phyloP scores from a whole-genome alignment of 1,140 invertebrate genomes.

The Polyergus mexicanus region DNA sequence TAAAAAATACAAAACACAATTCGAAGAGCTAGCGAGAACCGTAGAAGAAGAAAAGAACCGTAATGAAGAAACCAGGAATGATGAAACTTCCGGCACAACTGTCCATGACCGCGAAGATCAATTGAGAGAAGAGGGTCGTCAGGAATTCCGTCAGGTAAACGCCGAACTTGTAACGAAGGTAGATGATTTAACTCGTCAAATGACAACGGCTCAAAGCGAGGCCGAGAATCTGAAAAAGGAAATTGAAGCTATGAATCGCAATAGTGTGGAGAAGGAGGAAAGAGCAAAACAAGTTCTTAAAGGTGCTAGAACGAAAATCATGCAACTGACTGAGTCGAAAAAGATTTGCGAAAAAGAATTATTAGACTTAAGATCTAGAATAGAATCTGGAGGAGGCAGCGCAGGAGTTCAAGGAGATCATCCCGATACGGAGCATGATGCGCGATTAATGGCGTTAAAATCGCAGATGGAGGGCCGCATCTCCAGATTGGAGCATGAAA shows the following conservation, averaged over 20 bases:
- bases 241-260: constrained; percentile 89
- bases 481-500: constrained; percentile 92
- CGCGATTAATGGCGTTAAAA: constrained; percentile 88
- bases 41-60: constrained; percentile 89
- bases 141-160: constrained; percentile 85
- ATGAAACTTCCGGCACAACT: constrained; percentile 78
- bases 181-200: constrained; percentile 89
- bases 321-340: constrained; percentile 90
- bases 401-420: constrained; percentile 68
- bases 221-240: constrained; percentile 90
- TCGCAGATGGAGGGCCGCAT: constrained; percentile 91
- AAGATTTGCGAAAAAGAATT: constrained; percentile 88
- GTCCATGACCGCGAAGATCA: constrained; percentile 83
- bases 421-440: constrained; percentile 87
- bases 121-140: constrained; percentile 86
- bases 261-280: constrained; percentile 90
- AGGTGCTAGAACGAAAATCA: constrained; percentile 90
- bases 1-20: constrained; percentile 96
- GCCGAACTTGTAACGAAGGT: constrained; percentile 85
- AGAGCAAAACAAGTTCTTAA: constrained; percentile 91
- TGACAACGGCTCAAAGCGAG: constrained; percentile 88
- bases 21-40: constrained; percentile 90
- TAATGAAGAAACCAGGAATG: constrained; percentile 83
- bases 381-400: constrained; percentile 79
- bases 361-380: constrained; percentile 88